A percentile compares a stretch with the other conserved stretches of the same genome.
phyloP scores from a whole-genome alignment of 2,113 vertebrate genomes.

The Thryonomys swinderianus region DNA sequence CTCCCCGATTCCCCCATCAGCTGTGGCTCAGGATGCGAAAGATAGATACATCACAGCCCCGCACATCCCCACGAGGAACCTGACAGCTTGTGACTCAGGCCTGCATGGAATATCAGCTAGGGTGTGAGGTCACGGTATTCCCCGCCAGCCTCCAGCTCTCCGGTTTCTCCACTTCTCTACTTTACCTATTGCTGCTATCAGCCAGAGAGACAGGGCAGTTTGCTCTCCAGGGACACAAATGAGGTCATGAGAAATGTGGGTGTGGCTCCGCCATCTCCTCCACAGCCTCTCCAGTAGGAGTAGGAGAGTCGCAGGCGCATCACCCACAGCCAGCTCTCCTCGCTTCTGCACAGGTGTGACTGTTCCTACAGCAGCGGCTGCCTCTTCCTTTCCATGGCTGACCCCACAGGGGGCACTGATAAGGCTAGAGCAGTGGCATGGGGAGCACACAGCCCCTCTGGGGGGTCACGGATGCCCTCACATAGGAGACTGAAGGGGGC shows the following conservation, averaged over 20 bases:
- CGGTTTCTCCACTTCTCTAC: rapidly evolving
- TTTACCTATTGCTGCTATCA: background rate
- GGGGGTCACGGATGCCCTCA: background rate
- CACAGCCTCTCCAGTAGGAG: background rate
- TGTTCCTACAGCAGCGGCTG: rapidly evolving
- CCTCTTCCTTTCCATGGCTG: background rate
- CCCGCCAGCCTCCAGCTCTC: rapidly evolving
- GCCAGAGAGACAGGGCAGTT: background rate
- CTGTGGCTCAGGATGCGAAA: background rate
- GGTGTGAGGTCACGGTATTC: background rate
- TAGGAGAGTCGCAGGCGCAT: rapidly evolving
- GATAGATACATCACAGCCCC: background rate
- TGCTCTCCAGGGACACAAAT: background rate
- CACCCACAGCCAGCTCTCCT: too few species aligned
- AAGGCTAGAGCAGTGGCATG: background rate
- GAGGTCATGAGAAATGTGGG: background rate
- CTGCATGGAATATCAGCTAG: background rate
- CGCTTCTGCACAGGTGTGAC: rapidly evolving
- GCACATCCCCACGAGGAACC: rapidly evolving
- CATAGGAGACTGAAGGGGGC: background rate
- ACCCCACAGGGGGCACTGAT: background rate
- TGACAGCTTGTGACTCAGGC: background rate
- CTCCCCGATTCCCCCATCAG: rapidly evolving
- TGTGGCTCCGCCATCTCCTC: background rate
- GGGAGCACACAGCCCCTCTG: background rate